Conservation (phyloP, 2,113 vertebrate species). For the Scomber japonicus region DNA sequence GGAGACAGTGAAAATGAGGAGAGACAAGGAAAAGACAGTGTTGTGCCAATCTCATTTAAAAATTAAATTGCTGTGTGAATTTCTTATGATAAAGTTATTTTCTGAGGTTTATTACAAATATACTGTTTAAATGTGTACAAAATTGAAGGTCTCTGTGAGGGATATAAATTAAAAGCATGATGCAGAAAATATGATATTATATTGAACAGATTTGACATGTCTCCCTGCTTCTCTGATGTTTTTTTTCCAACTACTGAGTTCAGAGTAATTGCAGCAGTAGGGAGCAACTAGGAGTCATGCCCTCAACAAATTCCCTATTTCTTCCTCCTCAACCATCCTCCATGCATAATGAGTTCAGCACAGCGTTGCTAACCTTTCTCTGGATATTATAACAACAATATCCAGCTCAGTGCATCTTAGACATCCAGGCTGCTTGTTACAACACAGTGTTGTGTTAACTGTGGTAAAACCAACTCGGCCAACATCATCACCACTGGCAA, state of each 20-base stretch:
- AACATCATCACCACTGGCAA: neutral
- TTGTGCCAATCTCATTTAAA: slow-evolving; percentile 12
- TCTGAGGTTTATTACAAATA: neutral
- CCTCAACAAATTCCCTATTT: neutral
- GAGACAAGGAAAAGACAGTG: neutral
- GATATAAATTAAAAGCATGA: neutral
- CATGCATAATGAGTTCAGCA: slow-evolving; percentile 26
- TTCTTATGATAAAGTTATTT: accelerated
- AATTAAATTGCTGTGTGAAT: neutral
- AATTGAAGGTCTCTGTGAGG: neutral
- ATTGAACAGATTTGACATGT: no score
- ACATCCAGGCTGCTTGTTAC: slow-evolving; percentile 29
- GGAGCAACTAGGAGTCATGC: neutral
- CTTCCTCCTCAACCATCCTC: neutral
- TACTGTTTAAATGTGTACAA: neutral
- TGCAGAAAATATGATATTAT: no score
- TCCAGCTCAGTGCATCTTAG: slow-evolving; percentile 50
- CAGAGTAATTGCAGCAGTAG: neutral
- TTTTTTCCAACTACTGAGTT: no score
- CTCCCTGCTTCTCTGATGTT: no score
- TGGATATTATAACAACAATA: slow-evolving; percentile 49
- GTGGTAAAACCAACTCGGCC: slow-evolving; percentile 28
- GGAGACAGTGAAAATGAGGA: neutral
- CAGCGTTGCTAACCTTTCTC: slow-evolving; percentile 24
- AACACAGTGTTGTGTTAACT: slow-evolving; percentile 3